Evolutionary conservation across 2,888 invertebrate genomes (phyloP), one percentile per base, ranked within the genome.

Genomic region (Erebia palarica): DNA sequence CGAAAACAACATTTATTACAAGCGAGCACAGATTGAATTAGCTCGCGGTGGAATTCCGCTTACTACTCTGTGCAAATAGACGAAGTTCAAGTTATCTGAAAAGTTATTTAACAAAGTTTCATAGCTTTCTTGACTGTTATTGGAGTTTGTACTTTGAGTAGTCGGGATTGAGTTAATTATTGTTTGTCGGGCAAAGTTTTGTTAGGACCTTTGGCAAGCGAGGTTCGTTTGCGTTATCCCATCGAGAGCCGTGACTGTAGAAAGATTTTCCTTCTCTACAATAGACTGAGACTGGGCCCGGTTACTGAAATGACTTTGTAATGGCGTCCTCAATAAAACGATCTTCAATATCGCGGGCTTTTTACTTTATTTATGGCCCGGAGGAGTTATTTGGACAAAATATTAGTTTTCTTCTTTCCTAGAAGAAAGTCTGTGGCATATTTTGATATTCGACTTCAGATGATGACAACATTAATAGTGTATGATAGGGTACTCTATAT

Each of bases 81-180:
- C 86, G 84, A 87, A 91, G 89, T 92, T 92, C 91, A 92, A 93
- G 92, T 93, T 93, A 93, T 93, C 92, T 92, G 92, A 93, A 93
- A 93, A 93, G 92, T 93, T 93, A 93, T 92, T 93, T 92, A 93
- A 93, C 93, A 93, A 93, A 93, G 93, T 93, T 93, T 93, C 93
- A 92, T 92, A 92, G 92, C 92, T 91, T 92, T 92, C 89, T 89
- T 85, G 84, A 83, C 77, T 78, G 89, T 82, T 81, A 81, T 78
- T 79, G 82, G 87, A 92, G 84, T 89, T 87, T 90, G 86, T 78
- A 85, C 90, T 87, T 80, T 91, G 84, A 82, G 82, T 75, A 78
- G 79, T 79, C 74, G 79, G 79, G 81, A 87, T 91, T 91, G 82
- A 84, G 89, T 89, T 84, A 87, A 85, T 89, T 88, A 84, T 92